phyloP scores from a whole-genome alignment of 2,888 invertebrate genomes.

The Macrophya annulata region DNA sequence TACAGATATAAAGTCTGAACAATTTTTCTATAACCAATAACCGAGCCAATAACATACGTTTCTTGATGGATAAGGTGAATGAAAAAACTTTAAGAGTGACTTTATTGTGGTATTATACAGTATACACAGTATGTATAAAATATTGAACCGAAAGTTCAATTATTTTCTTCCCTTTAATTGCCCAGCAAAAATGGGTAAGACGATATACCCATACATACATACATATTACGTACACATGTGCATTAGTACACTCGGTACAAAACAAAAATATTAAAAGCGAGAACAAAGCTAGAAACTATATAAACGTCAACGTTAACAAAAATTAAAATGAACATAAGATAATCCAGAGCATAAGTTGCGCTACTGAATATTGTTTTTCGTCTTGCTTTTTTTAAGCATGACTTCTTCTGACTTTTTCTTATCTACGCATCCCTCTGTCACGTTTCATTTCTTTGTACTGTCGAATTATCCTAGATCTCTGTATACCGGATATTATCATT shows the following conservation, averaged over 20 bases:
- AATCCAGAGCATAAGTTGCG: background rate
- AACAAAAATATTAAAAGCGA: conserved; percentile 16
- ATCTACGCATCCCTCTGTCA: background rate
- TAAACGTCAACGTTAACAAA: background rate
- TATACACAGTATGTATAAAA: background rate
- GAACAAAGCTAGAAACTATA: conserved; percentile 15
- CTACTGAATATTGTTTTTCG: background rate
- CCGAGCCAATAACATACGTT: background rate
- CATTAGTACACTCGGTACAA: background rate
- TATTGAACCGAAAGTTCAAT: background rate
- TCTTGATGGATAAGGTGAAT: background rate
- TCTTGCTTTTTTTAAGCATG: background rate
- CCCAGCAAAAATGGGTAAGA: background rate
- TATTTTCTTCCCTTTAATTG: background rate
- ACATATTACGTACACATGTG: background rate
- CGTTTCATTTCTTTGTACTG: conserved; percentile 28
- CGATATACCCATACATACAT: background rate
- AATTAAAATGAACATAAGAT: background rate
- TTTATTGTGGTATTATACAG: background rate
- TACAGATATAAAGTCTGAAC: background rate
- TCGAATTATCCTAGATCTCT: background rate
- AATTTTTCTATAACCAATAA: no score
- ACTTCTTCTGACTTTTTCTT: conserved; percentile 19
- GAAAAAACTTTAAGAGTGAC: background rate
- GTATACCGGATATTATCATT: conserved; percentile 21